A percentile compares a stretch with the other conserved stretches of the same genome.
These are phyloP conservation scores for Euthynnus affinis DNA, from an alignment of 2,797 vertebrate genomes.

Conservation along the genomic window DNA sequence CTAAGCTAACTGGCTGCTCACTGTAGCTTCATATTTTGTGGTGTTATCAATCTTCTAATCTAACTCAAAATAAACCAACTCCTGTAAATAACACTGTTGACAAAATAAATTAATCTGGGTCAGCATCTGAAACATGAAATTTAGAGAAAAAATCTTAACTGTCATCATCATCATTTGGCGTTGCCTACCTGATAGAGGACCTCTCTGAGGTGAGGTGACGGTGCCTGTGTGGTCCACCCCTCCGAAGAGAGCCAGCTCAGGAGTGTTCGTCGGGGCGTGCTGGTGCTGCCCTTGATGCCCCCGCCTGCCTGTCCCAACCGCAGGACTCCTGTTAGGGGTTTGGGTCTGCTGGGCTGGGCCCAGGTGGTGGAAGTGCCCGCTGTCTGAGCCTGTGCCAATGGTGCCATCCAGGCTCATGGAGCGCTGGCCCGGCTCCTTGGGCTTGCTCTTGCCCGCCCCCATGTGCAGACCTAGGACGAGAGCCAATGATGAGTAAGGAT, in stretches of 20 bases:
- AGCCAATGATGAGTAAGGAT: conserved; percentile 55
- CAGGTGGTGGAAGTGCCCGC: conserved; percentile 86
- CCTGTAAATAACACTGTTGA: neutral
- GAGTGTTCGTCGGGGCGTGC: conserved; percentile 85
- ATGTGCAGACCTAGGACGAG: conserved; percentile 85
- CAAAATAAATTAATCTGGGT: neutral
- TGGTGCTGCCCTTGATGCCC: conserved; percentile 82
- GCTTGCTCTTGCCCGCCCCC: conserved; percentile 97
- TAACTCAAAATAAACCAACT: neutral
- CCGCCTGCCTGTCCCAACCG: conserved; percentile 86
- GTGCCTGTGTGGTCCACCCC: conserved; percentile 92
- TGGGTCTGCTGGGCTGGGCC: conserved; percentile 89
- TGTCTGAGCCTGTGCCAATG: conserved; percentile 79
- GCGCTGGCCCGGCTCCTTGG: conserved; percentile 93
- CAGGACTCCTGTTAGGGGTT: conserved; percentile 91
- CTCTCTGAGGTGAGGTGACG: conserved; percentile 91
- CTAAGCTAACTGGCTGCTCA: neutral
- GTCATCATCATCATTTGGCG: neutral
- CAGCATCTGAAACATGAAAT: neutral
- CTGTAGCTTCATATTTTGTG: neutral
- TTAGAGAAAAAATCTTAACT: neutral
- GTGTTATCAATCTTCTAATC: too few relatives aligned
- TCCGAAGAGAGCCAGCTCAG: conserved; percentile 92
- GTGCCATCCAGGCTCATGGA: conserved; percentile 94
- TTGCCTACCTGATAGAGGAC: conserved; percentile 79